phyloP scores from a whole-genome alignment of 2,888 invertebrate genomes.

The Andrena bicolor region DNA sequence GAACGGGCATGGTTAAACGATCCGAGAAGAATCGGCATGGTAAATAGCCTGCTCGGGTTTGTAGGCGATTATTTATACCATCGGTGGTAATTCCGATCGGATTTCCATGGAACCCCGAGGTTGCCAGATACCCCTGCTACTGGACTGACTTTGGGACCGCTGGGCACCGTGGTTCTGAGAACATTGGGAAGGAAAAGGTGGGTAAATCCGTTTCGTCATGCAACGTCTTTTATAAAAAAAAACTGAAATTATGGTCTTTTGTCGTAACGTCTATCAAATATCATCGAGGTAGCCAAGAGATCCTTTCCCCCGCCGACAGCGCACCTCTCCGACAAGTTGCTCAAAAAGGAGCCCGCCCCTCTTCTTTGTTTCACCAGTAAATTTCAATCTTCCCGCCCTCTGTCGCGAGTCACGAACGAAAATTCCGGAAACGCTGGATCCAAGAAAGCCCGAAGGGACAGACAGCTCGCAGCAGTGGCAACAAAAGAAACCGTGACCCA shows the following conservation, averaged over 20 bases:
- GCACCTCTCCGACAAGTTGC: background rate
- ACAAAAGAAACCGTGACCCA: slow-evolving; percentile 48
- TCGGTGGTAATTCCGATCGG: slow-evolving; percentile 50
- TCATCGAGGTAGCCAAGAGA: background rate
- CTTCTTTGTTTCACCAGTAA: slow-evolving; percentile 15
- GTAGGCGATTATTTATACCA: slow-evolving; percentile 67
- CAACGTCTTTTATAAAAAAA: too few species aligned
- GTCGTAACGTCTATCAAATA: too few species aligned
- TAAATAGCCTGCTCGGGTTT: slow-evolving; percentile 65
- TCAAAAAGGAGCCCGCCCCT: background rate
- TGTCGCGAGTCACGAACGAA: slow-evolving; percentile 26
- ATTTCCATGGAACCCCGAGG: slow-evolving; percentile 40
- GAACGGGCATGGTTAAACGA: slow-evolving; percentile 72
- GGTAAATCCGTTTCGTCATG: background rate
- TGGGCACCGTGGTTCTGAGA: background rate
- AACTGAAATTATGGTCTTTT: too few species aligned
- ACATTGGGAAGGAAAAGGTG: background rate
- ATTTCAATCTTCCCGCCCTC: background rate
- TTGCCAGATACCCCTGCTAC: slow-evolving; percentile 34
- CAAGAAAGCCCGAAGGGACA: background rate
- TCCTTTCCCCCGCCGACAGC: background rate
- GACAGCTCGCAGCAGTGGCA: background rate
- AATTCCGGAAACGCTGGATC: slow-evolving; percentile 40
- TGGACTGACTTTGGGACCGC: slow-evolving; percentile 24
- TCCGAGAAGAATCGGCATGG: slow-evolving; percentile 65